Conservation (phyloP, 2,888 invertebrate genomes). For the Drosophila rellima region DNA sequence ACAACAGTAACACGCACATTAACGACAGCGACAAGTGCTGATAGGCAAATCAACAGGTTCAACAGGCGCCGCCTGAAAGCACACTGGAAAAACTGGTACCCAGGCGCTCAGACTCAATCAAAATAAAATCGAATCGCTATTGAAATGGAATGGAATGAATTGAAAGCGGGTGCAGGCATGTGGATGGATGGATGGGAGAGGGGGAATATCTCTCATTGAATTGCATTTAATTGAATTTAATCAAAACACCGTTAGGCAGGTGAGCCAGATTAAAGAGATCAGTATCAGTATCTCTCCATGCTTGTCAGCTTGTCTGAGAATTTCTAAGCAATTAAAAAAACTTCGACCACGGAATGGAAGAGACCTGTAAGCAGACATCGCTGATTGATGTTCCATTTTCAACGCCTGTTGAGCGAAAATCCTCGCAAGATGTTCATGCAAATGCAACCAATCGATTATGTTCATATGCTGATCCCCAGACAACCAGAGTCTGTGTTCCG, state of each 20-base stretch:
- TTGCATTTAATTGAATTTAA: constrained; percentile 68
- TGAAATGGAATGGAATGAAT: constrained; percentile 43
- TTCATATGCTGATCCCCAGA: constrained; percentile 12
- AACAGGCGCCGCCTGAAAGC: constrained; percentile 61
- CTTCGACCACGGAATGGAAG: constrained; percentile 10
- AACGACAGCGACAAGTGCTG: constrained; percentile 57
- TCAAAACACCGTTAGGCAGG: constrained; percentile 69
- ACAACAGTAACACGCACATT: constrained; percentile 36
- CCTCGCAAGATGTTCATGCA: constrained; percentile 35
- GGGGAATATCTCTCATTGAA: constrained; percentile 34
- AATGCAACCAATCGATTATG: constrained; percentile 56
- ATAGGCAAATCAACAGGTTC: constrained; percentile 79
- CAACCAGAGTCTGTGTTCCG: constrained; percentile 9
- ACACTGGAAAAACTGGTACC: constrained; percentile 75
- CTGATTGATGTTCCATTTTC: constrained; percentile 62
- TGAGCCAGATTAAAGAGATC: constrained; percentile 58
- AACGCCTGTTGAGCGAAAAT: constrained; percentile 54
- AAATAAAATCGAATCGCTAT: constrained; percentile 55
- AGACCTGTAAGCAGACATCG: constrained; percentile 22
- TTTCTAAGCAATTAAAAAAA: constrained; percentile 77
- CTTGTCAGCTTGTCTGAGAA: constrained; percentile 59
- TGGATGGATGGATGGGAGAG: not conserved
- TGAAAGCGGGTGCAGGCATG: constrained; percentile 37
- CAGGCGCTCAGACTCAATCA: constrained; percentile 61
- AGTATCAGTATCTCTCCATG: constrained; percentile 41